Conservation (phyloP, 2,113 vertebrate genomes). For the Fulica atra region DNA sequence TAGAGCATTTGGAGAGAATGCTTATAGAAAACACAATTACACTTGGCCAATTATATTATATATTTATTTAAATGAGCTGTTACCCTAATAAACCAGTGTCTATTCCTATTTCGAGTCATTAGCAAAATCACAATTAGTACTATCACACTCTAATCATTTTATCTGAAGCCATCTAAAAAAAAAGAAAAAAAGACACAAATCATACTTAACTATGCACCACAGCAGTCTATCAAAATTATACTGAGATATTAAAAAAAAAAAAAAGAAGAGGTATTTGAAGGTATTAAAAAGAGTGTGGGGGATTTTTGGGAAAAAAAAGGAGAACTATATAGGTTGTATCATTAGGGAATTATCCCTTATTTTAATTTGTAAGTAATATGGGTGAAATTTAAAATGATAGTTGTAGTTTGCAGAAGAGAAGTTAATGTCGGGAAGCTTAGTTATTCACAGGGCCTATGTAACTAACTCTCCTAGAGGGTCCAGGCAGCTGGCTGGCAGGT, state of each 20-base stretch:
- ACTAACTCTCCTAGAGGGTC: no score
- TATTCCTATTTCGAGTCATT: background rate
- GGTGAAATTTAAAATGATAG: background rate
- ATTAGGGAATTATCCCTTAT: background rate
- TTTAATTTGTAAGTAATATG: background rate
- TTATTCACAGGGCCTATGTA: background rate
- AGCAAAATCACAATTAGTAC: background rate
- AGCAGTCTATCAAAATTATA: background rate
- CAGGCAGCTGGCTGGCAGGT: background rate
- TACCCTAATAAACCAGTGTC: background rate
- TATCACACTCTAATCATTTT: background rate
- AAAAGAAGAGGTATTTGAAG: background rate
- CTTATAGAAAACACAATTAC: background rate
- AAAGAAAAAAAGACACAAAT: background rate
- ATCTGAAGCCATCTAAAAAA: background rate
- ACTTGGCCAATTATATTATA: background rate
- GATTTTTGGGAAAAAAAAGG: background rate
- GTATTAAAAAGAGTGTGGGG: no score
- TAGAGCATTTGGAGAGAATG: background rate
- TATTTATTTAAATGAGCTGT: constrained; percentile 6
- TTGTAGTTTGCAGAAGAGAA: background rate
- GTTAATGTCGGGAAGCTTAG: background rate
- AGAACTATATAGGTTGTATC: background rate
- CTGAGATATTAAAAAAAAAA: background rate
- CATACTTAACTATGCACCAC: background rate